Base-by-base conservation (phyloP, 2,888 invertebrate genomes). In the Xylocampa areola region DNA sequence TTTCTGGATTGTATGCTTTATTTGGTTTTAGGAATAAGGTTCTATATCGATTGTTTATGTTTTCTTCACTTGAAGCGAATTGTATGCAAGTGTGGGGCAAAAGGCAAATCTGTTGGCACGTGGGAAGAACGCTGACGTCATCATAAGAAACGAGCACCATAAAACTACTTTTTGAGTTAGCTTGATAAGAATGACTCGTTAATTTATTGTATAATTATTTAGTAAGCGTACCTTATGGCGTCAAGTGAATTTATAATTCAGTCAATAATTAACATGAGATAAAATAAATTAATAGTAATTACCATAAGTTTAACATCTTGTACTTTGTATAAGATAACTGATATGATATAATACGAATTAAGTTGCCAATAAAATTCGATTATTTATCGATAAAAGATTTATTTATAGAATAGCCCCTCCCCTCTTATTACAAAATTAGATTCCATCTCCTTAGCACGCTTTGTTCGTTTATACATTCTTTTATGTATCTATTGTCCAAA, bases 71-170 rank as follows among this genome's bases (percentile, higher is more conserved):
- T 64, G 19, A 36, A 61, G 64, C 61, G 51, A 72, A 76, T 72
- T 79, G 76, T 64, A 74, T 76, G 77, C 72, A 76, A 79, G 79
- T 54, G 41, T 63, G 58, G 55, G 41, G 58, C 50, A 57, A 59
- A 72, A 62, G 62, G 62, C 40, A 55, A 61, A 59, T 52, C 62
- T 44, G 57, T 75, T 72, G 69, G 57, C 79, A 84, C 82, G 89
- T 91, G 87, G 90, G 89, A 77, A 52, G 86, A 69, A 67, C 52
- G 66, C 41, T 89, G 86, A 88, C 89, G 90, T 89, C 89, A 89
- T 80, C 64, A 58, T 59, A 67, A 65, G 70, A 73, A 78, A 71
- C 64, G 52, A 62, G 64, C 55, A 68, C 64, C 53, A 63, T 68
- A 71, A 69, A 75, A 71, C 73, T 51, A 63, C 51, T 67, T 77